Percentiles rank a stretch among this genome's conserved stretches.
Conservation (phyloP, 1,140 invertebrate genomes). For the Heliconius hermathena region DNA sequence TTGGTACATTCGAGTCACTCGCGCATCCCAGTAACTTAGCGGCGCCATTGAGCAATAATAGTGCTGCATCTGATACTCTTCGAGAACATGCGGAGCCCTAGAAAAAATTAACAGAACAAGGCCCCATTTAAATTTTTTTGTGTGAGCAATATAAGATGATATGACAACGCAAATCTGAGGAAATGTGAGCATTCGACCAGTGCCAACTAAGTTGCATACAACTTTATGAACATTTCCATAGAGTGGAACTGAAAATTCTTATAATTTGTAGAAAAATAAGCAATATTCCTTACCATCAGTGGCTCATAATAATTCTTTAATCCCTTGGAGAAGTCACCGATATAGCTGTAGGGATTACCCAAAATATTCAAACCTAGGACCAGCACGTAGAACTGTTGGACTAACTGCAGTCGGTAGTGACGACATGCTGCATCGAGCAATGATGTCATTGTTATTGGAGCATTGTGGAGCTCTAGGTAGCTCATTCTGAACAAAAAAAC, state of each 20-base stretch:
- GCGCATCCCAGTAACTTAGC: constrained; percentile 49
- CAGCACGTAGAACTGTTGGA: constrained; percentile 95
- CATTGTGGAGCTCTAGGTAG: constrained; percentile 88
- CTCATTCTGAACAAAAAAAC: constrained; percentile 84
- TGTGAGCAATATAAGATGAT: no score
- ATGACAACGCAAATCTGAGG: no score
- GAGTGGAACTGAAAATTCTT: no score
- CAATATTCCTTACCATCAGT: constrained; percentile 48
- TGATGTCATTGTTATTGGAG: constrained; percentile 83
- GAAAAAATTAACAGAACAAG: not conserved
- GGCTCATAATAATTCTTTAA: constrained; percentile 78
- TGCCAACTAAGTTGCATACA: no score
- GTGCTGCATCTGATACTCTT: constrained; percentile 32
- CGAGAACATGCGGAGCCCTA: constrained; percentile 42
- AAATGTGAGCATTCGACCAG: no score
- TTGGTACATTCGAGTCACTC: constrained; percentile 28
- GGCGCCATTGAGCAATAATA: constrained; percentile 42
- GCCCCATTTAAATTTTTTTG: no score
- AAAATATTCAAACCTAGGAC: constrained; percentile 94
- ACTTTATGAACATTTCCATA: no score
- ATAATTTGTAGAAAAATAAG: no score
- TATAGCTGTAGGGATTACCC: constrained; percentile 93
- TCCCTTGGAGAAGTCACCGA: constrained; percentile 86
- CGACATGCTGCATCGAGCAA: constrained; percentile 84
- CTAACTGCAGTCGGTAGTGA: constrained; percentile 89